A percentile compares a stretch with the other conserved stretches of the same genome.
Conservation (phyloP, 2,797 vertebrate species). For the Trematomus bernacchii region DNA sequence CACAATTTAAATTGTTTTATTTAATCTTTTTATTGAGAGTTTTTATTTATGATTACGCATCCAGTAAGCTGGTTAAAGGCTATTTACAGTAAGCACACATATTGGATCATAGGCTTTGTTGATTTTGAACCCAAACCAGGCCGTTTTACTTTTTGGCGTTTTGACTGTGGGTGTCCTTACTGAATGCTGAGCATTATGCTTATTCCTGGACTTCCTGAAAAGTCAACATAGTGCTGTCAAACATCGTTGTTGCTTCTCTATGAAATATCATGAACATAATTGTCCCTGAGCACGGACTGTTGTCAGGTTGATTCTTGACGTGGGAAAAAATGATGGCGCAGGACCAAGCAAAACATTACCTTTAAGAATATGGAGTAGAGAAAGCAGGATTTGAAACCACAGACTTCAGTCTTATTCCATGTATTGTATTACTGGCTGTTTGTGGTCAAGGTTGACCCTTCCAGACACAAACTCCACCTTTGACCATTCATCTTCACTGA, state of each 20-base stretch:
- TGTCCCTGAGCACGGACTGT: slow-evolving; percentile 45
- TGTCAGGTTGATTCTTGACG: slow-evolving; percentile 48
- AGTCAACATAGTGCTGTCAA: slow-evolving; percentile 68
- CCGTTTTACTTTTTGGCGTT: slow-evolving; percentile 38
- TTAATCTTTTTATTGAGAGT: slow-evolving; percentile 42
- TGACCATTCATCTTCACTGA: slow-evolving; percentile 40
- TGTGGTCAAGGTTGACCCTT: slow-evolving; percentile 43
- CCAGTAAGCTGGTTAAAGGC: slow-evolving; percentile 46
- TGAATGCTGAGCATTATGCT: slow-evolving; percentile 54
- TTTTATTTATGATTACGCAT: slow-evolving; percentile 43
- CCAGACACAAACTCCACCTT: slow-evolving; percentile 26
- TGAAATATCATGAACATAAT: slow-evolving; percentile 57
- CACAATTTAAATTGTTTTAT: slow-evolving; percentile 46
- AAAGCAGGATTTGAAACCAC: slow-evolving; percentile 48
- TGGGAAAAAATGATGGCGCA: slow-evolving; percentile 40
- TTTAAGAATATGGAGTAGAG: slow-evolving; percentile 38
- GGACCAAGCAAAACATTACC: slow-evolving; percentile 60
- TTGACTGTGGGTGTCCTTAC: slow-evolving; percentile 44
- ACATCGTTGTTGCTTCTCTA: slow-evolving; percentile 46
- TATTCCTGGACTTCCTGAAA: slow-evolving; percentile 60
- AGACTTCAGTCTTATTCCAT: slow-evolving; percentile 43
- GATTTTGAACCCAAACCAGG: slow-evolving; percentile 51
- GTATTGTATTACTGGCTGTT: slow-evolving; percentile 34
- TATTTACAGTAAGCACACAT: slow-evolving; percentile 44
- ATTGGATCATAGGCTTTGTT: slow-evolving; percentile 65